A percentile compares a stretch with the other conserved stretches of the same genome.
These are phyloP conservation scores for Pseudomyrmex sp. DNA, from an alignment of 1,140 invertebrate genomes.

Conservation along the genomic window DNA sequence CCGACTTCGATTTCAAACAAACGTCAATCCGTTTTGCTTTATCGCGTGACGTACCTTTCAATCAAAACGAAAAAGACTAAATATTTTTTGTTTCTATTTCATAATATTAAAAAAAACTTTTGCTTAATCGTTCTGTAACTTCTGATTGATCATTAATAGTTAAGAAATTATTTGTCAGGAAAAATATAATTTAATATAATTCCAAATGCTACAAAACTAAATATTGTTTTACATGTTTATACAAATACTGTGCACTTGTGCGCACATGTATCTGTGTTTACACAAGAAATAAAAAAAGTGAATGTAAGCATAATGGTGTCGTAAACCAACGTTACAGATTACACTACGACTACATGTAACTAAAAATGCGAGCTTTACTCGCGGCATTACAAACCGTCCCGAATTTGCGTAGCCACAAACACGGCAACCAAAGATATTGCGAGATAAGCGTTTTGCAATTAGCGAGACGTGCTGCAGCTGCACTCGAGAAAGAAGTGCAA, in stretches of 20 bases:
- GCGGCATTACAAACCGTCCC: conserved; percentile 38
- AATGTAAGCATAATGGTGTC: conserved; percentile 17
- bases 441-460: conserved; percentile 72
- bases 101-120: background rate
- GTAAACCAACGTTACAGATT: conserved; percentile 16
- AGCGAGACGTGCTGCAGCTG: conserved; percentile 63
- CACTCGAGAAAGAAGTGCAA: conserved; percentile 66
- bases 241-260: background rate
- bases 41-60: conserved; percentile 2
- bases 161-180: background rate
- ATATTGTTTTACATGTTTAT: too few species aligned
- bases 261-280: background rate
- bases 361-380: conserved; percentile 41
- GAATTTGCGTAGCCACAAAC: conserved; percentile 50
- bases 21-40: conserved; percentile 20
- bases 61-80: background rate
- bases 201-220: too few species aligned
- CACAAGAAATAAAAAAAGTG: background rate
- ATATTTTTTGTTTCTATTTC: background rate
- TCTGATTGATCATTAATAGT: background rate
- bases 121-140: background rate
- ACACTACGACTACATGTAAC: background rate
- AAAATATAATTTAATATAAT: background rate
- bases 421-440: conserved; percentile 52
- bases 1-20: conserved; percentile 25